These are phyloP conservation scores for Meiosimyza platycephala DNA, from an alignment of 2,888 invertebrate species.

Conservation along the genomic window DNA sequence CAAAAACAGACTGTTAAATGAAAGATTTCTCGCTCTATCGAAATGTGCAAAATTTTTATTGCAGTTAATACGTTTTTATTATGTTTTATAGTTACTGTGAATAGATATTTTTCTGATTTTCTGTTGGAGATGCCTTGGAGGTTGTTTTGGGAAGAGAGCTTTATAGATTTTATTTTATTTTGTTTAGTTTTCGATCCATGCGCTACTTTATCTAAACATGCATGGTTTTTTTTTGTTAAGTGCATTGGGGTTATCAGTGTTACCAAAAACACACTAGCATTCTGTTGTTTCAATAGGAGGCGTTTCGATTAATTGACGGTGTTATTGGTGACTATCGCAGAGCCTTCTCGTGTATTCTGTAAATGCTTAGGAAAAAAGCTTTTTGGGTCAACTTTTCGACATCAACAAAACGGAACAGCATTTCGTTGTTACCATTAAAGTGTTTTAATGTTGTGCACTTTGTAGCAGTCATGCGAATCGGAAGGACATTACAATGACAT, in stretches of 20 bases:
- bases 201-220: not conserved
- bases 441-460: not conserved
- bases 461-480: constrained; percentile 2
- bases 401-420: not conserved
- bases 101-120: not conserved
- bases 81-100: not conserved
- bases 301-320: not conserved
- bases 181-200: not conserved
- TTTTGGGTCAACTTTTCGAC: no score
- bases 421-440: not conserved
- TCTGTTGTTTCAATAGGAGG: not conserved
- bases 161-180: not conserved
- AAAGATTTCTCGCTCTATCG: not conserved
- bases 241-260: not conserved
- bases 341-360: no score
- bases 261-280: not conserved
- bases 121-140: not conserved
- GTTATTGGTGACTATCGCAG: constrained; percentile 10
- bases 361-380: no score
- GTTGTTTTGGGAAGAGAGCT: not conserved
- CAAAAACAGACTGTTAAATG: not conserved
- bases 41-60: not conserved
- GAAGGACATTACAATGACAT: not conserved
- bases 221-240: not conserved
- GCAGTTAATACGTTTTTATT: not conserved